Percentiles rank a stretch among this genome's conserved stretches.
Conservation (phyloP, 2,113 vertebrate genomes). For the Circaetus gallicus region DNA sequence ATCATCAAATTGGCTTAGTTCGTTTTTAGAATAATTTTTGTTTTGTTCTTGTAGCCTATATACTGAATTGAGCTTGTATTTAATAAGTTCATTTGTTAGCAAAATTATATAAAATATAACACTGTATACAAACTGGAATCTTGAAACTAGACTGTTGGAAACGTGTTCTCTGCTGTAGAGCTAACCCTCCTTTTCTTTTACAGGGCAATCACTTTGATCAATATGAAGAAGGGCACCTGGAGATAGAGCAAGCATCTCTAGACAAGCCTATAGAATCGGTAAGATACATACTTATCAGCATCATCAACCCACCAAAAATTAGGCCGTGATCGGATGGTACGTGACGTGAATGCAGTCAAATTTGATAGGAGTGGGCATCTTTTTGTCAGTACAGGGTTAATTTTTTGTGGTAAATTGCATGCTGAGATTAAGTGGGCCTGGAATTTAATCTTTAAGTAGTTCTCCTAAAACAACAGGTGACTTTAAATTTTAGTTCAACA, state of each 20-base stretch:
- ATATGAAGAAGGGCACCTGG: constrained; percentile 98
- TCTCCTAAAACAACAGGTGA: not conserved
- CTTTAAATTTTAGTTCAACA: not conserved
- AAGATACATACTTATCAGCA: constrained; percentile 74
- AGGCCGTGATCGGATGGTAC: constrained; percentile 69
- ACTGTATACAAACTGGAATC: not conserved
- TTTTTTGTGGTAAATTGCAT: constrained; percentile 53
- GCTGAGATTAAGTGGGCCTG: constrained; percentile 21
- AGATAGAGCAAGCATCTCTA: constrained; percentile 96
- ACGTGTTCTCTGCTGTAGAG: not conserved
- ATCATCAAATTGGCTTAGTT: not conserved
- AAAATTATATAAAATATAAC: not conserved
- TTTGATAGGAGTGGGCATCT: not conserved
- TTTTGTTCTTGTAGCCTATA: not conserved
- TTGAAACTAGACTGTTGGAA: not conserved
- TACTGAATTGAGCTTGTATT: not conserved
- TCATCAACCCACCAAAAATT: constrained; percentile 57
- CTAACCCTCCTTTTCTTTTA: constrained; percentile 31
- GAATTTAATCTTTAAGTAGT: constrained; percentile 7
- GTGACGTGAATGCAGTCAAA: constrained; percentile 76
- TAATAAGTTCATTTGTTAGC: not conserved
- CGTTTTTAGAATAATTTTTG: accelerated
- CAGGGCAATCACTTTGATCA: constrained; percentile 99
- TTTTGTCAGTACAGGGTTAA: not conserved
- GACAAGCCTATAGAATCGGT: constrained; percentile 99